Percentiles rank a stretch among this genome's conserved stretches.
Conservation (phyloP, 2,888 invertebrate species). For the Tolmerus cingulatus region DNA sequence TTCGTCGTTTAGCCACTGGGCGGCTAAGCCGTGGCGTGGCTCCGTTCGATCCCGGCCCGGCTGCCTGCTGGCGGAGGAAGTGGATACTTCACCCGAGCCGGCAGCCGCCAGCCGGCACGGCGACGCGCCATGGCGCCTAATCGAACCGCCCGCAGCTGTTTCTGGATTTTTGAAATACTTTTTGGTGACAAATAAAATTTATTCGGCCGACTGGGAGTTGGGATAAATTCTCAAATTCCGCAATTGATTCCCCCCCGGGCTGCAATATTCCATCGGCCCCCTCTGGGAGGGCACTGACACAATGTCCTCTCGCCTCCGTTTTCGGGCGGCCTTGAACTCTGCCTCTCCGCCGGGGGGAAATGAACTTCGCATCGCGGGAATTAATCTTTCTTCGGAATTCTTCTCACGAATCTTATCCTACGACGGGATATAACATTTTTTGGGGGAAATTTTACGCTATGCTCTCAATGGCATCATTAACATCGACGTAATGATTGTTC, state of each 20-base stretch:
- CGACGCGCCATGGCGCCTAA: background rate
- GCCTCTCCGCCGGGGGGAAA: background rate
- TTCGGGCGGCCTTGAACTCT: background rate
- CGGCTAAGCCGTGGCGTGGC: background rate
- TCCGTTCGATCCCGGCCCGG: background rate
- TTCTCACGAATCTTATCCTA: slow-evolving; percentile 18
- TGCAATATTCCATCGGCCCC: background rate
- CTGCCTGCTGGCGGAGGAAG: background rate
- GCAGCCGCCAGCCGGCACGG: background rate
- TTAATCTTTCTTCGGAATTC: background rate
- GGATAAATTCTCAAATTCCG: background rate
- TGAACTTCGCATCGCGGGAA: background rate
- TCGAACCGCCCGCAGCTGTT: background rate
- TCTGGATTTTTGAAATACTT: background rate
- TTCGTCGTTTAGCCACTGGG: background rate
- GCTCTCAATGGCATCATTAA: slow-evolving; percentile 22
- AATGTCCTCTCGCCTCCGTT: background rate
- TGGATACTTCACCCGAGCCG: background rate
- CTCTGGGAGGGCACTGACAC: background rate
- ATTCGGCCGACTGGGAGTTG: background rate
- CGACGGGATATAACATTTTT: background rate
- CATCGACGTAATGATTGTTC: slow-evolving; percentile 18
- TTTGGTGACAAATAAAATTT: background rate
- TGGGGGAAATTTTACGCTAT: slow-evolving; percentile 10
- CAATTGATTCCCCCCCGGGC: background rate